Percentiles rank a stretch among this genome's conserved stretches.
Conservation (phyloP, 35 echinoderm and acorn worm species). For the Hemicentrotus pulcherrimus region DNA sequence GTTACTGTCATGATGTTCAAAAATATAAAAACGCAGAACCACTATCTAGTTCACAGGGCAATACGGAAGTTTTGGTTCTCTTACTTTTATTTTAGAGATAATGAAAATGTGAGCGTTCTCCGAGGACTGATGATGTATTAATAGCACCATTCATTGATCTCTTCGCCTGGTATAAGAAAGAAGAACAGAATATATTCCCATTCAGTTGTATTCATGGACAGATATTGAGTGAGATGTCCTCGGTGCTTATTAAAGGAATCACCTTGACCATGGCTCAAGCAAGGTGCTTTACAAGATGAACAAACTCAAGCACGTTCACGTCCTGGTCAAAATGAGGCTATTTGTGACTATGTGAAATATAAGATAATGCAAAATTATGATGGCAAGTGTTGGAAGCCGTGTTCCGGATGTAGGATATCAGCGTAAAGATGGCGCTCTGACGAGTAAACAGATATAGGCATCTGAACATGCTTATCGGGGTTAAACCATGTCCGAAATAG, state of each 20-base stretch:
- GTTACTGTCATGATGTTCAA: neutral
- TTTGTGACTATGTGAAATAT: neutral
- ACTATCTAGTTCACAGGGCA: neutral
- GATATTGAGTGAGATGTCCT: conserved; percentile 2
- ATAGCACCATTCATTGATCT: neutral
- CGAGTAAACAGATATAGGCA: too few relatives aligned
- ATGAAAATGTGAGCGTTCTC: neutral
- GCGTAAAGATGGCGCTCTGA: too few relatives aligned
- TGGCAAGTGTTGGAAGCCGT: too few relatives aligned
- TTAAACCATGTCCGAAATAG: too few relatives aligned
- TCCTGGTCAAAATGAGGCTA: neutral
- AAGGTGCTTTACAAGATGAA: neutral
- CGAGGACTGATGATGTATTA: conserved; percentile 1
- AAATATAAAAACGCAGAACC: neutral
- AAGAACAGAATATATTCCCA: neutral
- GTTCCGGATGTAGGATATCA: too few relatives aligned
- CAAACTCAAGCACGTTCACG: neutral
- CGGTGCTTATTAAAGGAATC: neutral
- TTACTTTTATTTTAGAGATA: neutral
- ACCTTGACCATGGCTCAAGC: neutral
- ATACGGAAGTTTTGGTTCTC: neutral
- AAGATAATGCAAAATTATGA: neutral
- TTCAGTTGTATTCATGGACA: neutral
- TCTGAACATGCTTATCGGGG: too few relatives aligned
- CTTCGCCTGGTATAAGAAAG: neutral